Conservation (phyloP, 1,140 invertebrate species). For the Tribolium castaneum region DNA sequence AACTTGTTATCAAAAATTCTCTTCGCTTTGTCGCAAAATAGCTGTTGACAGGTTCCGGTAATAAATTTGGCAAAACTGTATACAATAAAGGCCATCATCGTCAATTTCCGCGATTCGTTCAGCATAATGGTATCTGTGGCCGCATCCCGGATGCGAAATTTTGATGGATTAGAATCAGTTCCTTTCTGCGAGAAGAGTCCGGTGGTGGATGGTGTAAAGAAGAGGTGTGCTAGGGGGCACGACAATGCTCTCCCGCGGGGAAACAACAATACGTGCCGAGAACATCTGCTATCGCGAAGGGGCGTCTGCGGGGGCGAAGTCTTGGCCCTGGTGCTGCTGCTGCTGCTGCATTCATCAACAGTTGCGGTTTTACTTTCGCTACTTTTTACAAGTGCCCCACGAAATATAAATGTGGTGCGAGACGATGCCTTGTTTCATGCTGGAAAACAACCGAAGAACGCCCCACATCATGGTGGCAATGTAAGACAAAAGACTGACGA, state of each 20-base stretch:
- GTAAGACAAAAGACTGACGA: slow-evolving; percentile 49
- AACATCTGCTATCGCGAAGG: slow-evolving; percentile 54
- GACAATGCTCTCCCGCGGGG: slow-evolving; percentile 52
- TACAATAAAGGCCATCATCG: neutral
- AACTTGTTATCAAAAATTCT: too few species aligned
- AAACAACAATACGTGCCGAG: slow-evolving; percentile 55
- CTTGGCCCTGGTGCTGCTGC: slow-evolving; percentile 19
- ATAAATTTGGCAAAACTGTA: neutral
- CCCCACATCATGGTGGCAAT: slow-evolving; percentile 50
- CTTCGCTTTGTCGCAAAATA: too few species aligned
- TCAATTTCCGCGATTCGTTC: neutral
- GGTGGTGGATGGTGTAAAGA: slow-evolving; percentile 33
- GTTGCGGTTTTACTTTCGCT: slow-evolving; percentile 28
- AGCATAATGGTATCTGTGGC: neutral
- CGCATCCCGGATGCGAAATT: neutral
- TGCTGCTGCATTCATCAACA: slow-evolving; percentile 25
- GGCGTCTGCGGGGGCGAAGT: slow-evolving; percentile 43
- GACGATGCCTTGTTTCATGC: neutral
- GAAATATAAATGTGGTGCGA: neutral
- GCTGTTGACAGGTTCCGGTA: neutral
- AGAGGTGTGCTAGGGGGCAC: slow-evolving; percentile 38
- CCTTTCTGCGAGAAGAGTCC: neutral
- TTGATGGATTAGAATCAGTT: slow-evolving; percentile 20
- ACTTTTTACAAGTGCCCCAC: neutral
- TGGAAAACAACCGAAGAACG: slow-evolving; percentile 40